A percentile compares a stretch with the other conserved stretches of the same genome.
Conservation (phyloP, 2,113 vertebrate genomes). For the Sclerurus mexicanus region DNA sequence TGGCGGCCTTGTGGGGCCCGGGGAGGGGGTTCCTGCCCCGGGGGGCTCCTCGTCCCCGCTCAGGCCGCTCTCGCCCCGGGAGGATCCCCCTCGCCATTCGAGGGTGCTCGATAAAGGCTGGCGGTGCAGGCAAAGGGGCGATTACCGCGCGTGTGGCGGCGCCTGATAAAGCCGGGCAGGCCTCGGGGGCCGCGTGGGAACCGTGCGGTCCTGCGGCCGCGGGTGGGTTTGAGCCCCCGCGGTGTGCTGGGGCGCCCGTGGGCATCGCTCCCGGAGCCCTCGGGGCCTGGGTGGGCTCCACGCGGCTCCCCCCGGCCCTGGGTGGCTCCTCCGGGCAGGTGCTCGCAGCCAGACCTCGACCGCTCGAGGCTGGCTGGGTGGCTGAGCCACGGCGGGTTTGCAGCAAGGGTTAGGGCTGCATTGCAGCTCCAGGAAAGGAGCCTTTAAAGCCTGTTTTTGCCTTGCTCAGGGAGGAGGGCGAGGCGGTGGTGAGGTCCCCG, state of each 20-base stretch:
- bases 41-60: background rate
- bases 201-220: accelerated
- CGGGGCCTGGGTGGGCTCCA: accelerated
- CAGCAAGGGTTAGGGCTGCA: accelerated
- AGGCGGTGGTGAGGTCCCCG: background rate
- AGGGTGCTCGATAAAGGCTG: background rate
- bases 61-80: background rate
- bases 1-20: background rate
- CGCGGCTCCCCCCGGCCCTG: accelerated
- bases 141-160: background rate
- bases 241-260: accelerated
- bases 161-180: background rate
- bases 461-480: background rate
- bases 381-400: background rate
- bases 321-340: background rate
- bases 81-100: background rate
- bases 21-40: background rate
- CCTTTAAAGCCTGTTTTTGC: accelerated
- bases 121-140: background rate
- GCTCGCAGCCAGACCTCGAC: background rate
- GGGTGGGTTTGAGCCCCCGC: background rate
- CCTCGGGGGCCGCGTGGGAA: background rate
- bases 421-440: accelerated
- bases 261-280: too few species aligned
- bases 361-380: background rate